Evolutionary conservation across 1,140 invertebrate species (phyloP), one percentile per base, ranked within the genome.

Genomic region (Epicauta chinensis): DNA sequence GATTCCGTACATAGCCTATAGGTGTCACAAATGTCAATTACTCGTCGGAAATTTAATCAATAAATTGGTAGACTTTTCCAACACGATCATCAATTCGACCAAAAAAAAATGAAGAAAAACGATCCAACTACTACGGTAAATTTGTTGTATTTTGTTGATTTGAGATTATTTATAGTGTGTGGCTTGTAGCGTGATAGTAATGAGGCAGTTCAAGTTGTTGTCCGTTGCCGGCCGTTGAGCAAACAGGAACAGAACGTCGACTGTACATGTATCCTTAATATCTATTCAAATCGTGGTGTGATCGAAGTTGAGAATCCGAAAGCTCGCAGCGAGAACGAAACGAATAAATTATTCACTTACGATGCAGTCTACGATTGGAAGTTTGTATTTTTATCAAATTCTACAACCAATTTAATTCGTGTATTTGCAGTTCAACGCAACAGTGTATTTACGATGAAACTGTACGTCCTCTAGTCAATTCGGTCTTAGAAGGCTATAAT

Each of bases 381-480:
- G 72, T 85, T 40, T 52, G 16, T 36, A 23, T 15, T 15, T 12
- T 23, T 37, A 39, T 23, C 13, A 3, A 41, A 6, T 53, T 31
- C 39, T 40, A 31, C n/a, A n/a, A n/a, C n/a, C 16, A 17, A 14
- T 29, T 46, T 46, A 16, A 53, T 16, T 17, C 1, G 2, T 11
- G 17, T 3, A 36, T 63, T 60, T 76, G 62, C 60, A 81, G 79
- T 63, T 89, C 93, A 1, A 85, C 83, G 49, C 97, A 98, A 71
- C 83, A 89, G 60, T 91, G 93, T 54, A 73, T 99, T 1, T 99
- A 99, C 73, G 91, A 97, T 72, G 94, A 98, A 71, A 86, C 86
- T 51, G 93, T 98, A 17, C 81, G 91, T 30, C 92, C 93, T 0
- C 71, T 99, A 53, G 93, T 99, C n/a, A 86, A 94, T 53, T 95